Evolutionary conservation across 2,888 invertebrate genomes (phyloP), one percentile per base, ranked within the genome.

Genomic region (Drosophila dives): DNA sequence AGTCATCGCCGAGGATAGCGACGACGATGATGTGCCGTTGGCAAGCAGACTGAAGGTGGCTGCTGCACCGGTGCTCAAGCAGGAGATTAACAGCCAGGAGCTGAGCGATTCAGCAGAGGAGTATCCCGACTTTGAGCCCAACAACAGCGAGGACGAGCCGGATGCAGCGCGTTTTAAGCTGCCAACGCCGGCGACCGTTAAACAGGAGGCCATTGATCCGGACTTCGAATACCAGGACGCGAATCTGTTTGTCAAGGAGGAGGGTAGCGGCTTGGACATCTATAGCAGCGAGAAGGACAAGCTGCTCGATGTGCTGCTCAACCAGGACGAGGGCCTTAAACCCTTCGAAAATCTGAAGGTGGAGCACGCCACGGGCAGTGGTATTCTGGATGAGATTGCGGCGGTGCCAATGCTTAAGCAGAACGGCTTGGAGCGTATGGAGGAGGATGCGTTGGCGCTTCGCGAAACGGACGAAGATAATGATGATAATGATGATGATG

Each of bases 281-380:
- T 91, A 91, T 34, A 89, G 87, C 72, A 89, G 78, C 55, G 91
- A 92, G 32, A 91, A 92, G 51, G 92, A 91, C 61, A 86, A 91
- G 51, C 74, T 92, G 10, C 65, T 91, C 4, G 90, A 92, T 56
- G 83, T 83, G 29, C 64, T 92, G 48, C 82, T 92, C 8, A 84
- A 77, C 45, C 81, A 90, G 20, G 77, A 83, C 23, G 83, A 86
- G 53, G 76, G 75, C 5, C 58, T 83, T 0, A 84, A 81, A 55
- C 90, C 91, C 7, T 90, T 88, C 45, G 89, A 90, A 20, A 86
- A 72, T 32, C 68, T 89, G 1, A 89, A 89, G 50, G 77, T 90
- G 36, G 89, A 89, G 23, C 83, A 83, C 55, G 69, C 69, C 26
- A 71, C 72, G 12, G 84, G 81, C 11, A 45, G 45, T 15, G 84